A percentile compares a stretch with the other conserved stretches of the same genome.
phyloP scores from a whole-genome alignment of 2,113 vertebrate genomes.

The Xenopus tropicalis region UCB_Xtro_10.0 CM004444.2:97295501-97296000 shows the following conservation, averaged over 20 bases:
- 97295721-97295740: conserved; percentile 97
- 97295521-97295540: conserved; percentile 27
- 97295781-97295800: too few relatives aligned
- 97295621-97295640: conserved; percentile 95
- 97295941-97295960: too few relatives aligned
- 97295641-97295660: conserved; percentile 85
- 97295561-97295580: conserved; percentile 96
- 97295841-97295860: too few relatives aligned
- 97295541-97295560: conserved; percentile 70
- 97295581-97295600: conserved; percentile 92
- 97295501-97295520: neutral
- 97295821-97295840: too few relatives aligned
- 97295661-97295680: conserved; percentile 96
- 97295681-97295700: conserved; percentile 90
- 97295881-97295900: too few relatives aligned
- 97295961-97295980: too few relatives aligned
- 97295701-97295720: conserved; percentile 82
- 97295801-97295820: too few relatives aligned
- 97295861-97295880: too few relatives aligned
- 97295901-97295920: too few relatives aligned
- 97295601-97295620: conserved; percentile 89
- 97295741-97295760: conserved; percentile 89
- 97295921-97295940: too few relatives aligned
- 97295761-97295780: conserved; percentile 56
- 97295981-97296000: too few relatives aligned